Conservation (phyloP, 2,888 invertebrate genomes). For the Trissolcus japonicus region DNA sequence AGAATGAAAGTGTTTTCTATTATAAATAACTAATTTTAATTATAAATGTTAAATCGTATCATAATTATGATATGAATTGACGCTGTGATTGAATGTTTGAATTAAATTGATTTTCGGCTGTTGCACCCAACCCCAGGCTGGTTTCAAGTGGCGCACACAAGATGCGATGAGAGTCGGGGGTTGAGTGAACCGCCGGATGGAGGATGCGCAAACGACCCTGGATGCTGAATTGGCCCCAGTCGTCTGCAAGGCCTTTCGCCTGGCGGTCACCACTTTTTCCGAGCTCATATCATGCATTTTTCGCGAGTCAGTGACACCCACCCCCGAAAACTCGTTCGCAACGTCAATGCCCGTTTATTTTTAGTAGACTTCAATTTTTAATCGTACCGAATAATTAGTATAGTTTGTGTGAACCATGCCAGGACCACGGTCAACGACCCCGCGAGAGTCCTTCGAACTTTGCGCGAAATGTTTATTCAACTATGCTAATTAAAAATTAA, state of each 20-base stretch:
- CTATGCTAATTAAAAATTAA: too few relatives aligned
- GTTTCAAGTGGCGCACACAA: conserved; percentile 21
- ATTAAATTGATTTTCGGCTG: conserved; percentile 2
- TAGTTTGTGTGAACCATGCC: conserved; percentile 11
- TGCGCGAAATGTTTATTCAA: conserved; percentile 12
- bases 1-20: too few relatives aligned
- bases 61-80: neutral
- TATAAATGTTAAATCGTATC: neutral
- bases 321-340: neutral
- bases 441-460: conserved; percentile 32
- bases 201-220: conserved; percentile 56
- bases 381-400: too few relatives aligned
- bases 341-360: neutral
- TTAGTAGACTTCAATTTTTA: too few relatives aligned
- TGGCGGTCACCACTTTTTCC: conserved; percentile 29
- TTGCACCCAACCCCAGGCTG: conserved; percentile 1
- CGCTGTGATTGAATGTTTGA: neutral
- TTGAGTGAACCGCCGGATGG: conserved; percentile 30
- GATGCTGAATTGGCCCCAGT: conserved; percentile 34
- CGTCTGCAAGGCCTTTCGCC: conserved; percentile 28
- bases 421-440: conserved; percentile 48
- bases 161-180: conserved; percentile 5
- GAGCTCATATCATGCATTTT: conserved; percentile 12
- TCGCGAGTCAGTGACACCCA: conserved; percentile 7
- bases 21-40: too few relatives aligned